Base-by-base conservation (phyloP, 2,888 invertebrate species). In the Eupithecia abbreviata region DNA sequence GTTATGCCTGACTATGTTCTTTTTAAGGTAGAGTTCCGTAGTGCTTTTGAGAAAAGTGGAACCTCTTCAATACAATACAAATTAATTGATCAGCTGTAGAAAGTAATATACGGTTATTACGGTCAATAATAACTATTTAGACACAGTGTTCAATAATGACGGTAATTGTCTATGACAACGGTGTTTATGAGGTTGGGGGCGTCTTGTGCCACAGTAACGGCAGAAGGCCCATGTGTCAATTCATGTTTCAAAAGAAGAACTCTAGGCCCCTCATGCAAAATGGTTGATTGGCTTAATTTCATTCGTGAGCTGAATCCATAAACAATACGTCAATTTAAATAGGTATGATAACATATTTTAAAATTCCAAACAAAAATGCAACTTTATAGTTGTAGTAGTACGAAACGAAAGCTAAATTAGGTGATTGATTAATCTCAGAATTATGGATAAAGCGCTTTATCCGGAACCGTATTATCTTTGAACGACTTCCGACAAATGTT, bases 91-190 rank as follows among this genome's bases (percentile, higher is more conserved):
- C 51, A 76, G 72, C 47, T 58, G 58, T 58, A 18, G 58, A 7
- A 58, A 45, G 58, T 13, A 67, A 71, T 67, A 73, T 71, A 65
- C 47, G 73, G 70, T 69, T 79, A 79, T 81, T 73, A 68, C 73
- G 77, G 58, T 58, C 68, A 75, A 51, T 72, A 76, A 75, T 79
- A 73, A 80, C 79, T 82, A 75, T 77, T 77, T 75, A 74, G 66
- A 67, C 74, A 69, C 12, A 70, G 69, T 4, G 66, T 15, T 42
- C 41, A 58, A 80, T 76, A 80, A 79, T 77, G 55, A 71, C 43
- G 75, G 71, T 79, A 80, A 80, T 79, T 82, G 82, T 79, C 80
- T 71, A 74, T 79, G 82, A 82, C 80, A 81, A 79, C 78, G 76
- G 77, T 78, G 76, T 77, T 79, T 75, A 78, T 71, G 77, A 68